A percentile compares a stretch with the other conserved stretches of the same genome.
Evolutionary conservation across 2,797 vertebrate species (phyloP).

Genomic region (Tachyglossus aculeatus): DNA sequence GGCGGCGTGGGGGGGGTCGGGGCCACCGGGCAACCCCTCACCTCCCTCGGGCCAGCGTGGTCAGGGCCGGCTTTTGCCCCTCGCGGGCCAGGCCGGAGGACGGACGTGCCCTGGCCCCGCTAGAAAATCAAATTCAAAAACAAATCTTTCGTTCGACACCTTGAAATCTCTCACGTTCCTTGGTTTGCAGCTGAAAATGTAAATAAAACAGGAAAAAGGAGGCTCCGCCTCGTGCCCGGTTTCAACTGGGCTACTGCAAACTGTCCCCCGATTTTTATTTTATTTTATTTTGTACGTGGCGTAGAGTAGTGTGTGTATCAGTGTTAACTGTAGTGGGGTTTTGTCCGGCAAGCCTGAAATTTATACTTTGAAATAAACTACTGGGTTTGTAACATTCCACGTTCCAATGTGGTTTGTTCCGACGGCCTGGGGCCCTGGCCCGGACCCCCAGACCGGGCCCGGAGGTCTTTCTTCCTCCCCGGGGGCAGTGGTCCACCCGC

Average conservation of each 20-base stretch:
- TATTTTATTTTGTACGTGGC: slow-evolving; percentile 62
- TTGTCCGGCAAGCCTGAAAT: slow-evolving; percentile 76
- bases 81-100: too few relatives aligned
- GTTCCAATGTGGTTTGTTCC: slow-evolving; percentile 66
- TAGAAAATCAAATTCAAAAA: slow-evolving; percentile 61
- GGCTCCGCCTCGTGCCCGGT: slow-evolving; percentile 61
- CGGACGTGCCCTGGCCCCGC: slow-evolving; percentile 48
- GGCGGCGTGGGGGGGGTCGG: too few relatives aligned
- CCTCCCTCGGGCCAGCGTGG: too few relatives aligned
- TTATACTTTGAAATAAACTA: slow-evolving; percentile 83
- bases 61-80: too few relatives aligned
- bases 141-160: slow-evolving; percentile 57
- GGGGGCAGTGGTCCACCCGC: too few relatives aligned
- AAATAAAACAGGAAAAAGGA: slow-evolving; percentile 63
- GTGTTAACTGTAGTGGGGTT: slow-evolving; percentile 73
- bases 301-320: slow-evolving; percentile 65
- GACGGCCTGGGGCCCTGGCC: background rate
- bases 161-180: slow-evolving; percentile 46
- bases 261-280: slow-evolving; percentile 40
- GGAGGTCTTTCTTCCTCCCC: too few relatives aligned
- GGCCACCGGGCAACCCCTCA: too few relatives aligned
- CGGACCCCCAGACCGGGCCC: too few relatives aligned
- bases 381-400: slow-evolving; percentile 73
- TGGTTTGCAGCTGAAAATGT: slow-evolving; percentile 66
- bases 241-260: slow-evolving; percentile 55